Conservation (phyloP, 2,888 invertebrate genomes). For the Malacosoma neustria region DNA sequence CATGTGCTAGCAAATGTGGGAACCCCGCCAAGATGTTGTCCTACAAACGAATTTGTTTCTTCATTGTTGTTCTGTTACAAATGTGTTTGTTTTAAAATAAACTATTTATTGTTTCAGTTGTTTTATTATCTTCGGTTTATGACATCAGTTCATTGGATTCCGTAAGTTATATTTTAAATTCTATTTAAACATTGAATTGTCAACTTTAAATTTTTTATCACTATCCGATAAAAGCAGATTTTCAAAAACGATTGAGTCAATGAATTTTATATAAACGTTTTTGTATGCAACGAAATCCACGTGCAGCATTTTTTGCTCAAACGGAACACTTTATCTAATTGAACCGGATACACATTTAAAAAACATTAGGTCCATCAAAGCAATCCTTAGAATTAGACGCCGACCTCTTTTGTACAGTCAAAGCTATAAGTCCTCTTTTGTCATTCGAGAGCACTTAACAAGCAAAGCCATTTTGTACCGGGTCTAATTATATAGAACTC, state of each 20-base stretch:
- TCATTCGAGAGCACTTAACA: conserved; percentile 55
- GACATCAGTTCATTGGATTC: conserved; percentile 8
- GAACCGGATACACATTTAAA: conserved; percentile 55
- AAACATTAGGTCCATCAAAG: conserved; percentile 39
- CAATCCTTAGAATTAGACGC: conserved; percentile 45
- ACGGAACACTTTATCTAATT: conserved; percentile 36
- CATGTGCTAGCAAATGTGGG: conserved; percentile 71
- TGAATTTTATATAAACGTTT: too few species aligned
- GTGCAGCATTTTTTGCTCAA: conserved; percentile 31
- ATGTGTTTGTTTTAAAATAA: conserved; percentile 29
- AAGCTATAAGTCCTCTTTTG: conserved; percentile 56
- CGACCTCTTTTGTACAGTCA: conserved; percentile 40
- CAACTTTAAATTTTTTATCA: too few species aligned
- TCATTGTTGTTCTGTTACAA: conserved; percentile 50
- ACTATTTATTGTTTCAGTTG: conserved; percentile 1
- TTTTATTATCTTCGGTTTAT: not conserved
- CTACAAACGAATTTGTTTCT: conserved; percentile 65
- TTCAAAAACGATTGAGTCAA: too few species aligned
- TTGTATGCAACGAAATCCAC: too few species aligned
- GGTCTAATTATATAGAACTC: conserved; percentile 58
- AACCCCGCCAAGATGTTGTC: conserved; percentile 69
- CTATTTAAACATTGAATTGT: too few species aligned
- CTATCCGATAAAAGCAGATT: too few species aligned
- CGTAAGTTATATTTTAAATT: conserved; percentile 11
- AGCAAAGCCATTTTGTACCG: conserved; percentile 46